Evolutionary conservation across 2,113 vertebrate species (phyloP), one percentile per base, ranked within the genome.

Genomic region (Antennarius striatus): DNA sequence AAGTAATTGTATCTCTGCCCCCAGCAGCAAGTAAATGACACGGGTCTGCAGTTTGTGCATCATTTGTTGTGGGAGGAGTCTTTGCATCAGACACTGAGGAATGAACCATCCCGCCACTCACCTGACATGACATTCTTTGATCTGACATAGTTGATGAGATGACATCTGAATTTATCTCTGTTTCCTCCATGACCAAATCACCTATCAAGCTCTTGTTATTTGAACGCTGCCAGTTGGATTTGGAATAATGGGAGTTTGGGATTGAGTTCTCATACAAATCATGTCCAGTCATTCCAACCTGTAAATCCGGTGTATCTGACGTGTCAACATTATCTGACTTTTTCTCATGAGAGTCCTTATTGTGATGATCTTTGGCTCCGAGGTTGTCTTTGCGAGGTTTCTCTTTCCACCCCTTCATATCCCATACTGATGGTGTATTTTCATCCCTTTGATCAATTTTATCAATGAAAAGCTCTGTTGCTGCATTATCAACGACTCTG

Each of bases 91-190:
- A 22, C 30, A 42, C 5, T 14, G 57, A 61, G 17, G 29, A 76
- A 71, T 81, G 28, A 58, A 47, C 1, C 0, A 56, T 73, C 63
- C 49, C 60, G 22, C 28, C 5, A 12, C 50, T 64, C 53, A 55
- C 50, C 5, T 83, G 63, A 72, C 65, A 47, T 61, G 77, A 72
- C 10, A 0, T 17, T 59, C 61, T 76, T 70, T 81, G 56, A 71
- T 68, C 68, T 60, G 64, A 74, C 61, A 43, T 67, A 63, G 55
- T 60, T 53, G 76, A 77, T 64, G 46, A 61, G 29, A n/a, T 40
- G 11, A 9, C 15, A 16, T 70, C 64, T 60, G 22, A 11, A 12
- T 59, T 52, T 5, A 58, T 65, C n/a, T 71, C 57, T 4, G 7
- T 11, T 29, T 53, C 62, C 10, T 65, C 22, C 28, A 58, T 66